phyloP scores from a whole-genome alignment of 1,140 invertebrate genomes.

The Alviniconcha marisindica region DNA sequence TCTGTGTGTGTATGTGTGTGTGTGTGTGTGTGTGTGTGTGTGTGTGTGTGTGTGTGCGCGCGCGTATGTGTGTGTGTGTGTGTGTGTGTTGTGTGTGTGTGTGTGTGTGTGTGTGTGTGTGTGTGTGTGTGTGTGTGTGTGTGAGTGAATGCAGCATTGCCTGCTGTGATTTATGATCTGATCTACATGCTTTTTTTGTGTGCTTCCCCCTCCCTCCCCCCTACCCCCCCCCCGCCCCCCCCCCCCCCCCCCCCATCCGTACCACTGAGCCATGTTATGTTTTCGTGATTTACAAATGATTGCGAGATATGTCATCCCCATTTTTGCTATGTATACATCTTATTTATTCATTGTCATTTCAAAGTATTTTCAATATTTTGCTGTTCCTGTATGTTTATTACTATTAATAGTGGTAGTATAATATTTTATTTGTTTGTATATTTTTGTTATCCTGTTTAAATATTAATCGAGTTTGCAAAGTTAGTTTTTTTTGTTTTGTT shows the following conservation, averaged over 20 bases:
- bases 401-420: too few species aligned
- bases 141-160: background rate
- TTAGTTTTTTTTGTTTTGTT: too few species aligned
- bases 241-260: background rate
- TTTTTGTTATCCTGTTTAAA: too few species aligned
- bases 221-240: background rate
- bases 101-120: conserved; percentile 5
- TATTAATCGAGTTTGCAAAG: too few species aligned
- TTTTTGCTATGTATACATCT: background rate
- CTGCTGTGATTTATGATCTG: background rate
- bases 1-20: too few species aligned
- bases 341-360: background rate
- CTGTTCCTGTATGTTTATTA: background rate
- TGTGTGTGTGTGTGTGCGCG: too few species aligned
- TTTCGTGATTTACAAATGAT: too few species aligned
- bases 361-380: background rate
- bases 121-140: conserved; percentile 1
- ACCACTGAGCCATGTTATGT: too few species aligned
- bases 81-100: conserved; percentile 13
- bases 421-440: too few species aligned
- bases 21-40: too few species aligned
- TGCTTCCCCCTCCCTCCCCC: background rate
- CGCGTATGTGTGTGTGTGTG: background rate
- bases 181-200: background rate
- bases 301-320: background rate